Percentiles rank a stretch among this genome's conserved stretches.
phyloP scores from a whole-genome alignment of 92 coral and sea anemone species.

The Epizoanthus rinbou region DNA sequence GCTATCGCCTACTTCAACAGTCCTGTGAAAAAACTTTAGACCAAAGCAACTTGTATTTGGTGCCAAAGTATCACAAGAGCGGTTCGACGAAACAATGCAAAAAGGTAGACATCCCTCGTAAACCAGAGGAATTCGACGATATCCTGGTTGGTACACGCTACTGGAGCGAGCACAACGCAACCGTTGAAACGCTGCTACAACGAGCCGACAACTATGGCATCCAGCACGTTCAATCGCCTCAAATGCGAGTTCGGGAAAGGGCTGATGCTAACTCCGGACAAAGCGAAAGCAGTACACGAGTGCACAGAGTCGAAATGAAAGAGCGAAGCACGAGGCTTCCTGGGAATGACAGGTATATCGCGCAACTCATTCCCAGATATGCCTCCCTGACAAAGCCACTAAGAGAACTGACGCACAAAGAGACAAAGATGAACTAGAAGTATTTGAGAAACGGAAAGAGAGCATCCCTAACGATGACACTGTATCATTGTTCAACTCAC shows the following conservation, averaged over 20 bases:
- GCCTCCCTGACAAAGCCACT: conserved; percentile 56
- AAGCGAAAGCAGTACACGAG: conserved; percentile 55
- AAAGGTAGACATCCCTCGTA: conserved; percentile 52
- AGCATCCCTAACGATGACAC: conserved; percentile 52
- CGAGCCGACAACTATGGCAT: conserved; percentile 62
- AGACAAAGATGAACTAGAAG: conserved; percentile 41
- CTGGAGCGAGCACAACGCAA: conserved; percentile 52
- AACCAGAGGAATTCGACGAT: conserved; percentile 65
- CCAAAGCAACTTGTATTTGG: conserved; percentile 6
- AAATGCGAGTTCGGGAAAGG: conserved; percentile 66
- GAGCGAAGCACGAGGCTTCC: conserved; percentile 59
- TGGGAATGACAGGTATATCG: conserved; percentile 63
- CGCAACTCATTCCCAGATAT: no score
- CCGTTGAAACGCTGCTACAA: conserved; percentile 49
- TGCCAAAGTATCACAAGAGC: conserved; percentile 17
- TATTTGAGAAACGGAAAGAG: conserved; percentile 51
- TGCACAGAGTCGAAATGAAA: conserved; percentile 50
- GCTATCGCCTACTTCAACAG: conserved; percentile 47
- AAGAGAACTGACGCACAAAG: conserved; percentile 56
- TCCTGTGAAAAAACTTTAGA: conserved; percentile 58
- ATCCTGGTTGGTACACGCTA: conserved; percentile 54
- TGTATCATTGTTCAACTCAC: conserved; percentile 18
- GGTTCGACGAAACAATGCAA: conserved; percentile 3
- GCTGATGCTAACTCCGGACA: conserved; percentile 53
- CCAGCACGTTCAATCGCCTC: conserved; percentile 62